Percentiles rank a stretch among this genome's conserved stretches.
Conservation (phyloP, 2,888 invertebrate species). For the Stratiomys singularior region DNA sequence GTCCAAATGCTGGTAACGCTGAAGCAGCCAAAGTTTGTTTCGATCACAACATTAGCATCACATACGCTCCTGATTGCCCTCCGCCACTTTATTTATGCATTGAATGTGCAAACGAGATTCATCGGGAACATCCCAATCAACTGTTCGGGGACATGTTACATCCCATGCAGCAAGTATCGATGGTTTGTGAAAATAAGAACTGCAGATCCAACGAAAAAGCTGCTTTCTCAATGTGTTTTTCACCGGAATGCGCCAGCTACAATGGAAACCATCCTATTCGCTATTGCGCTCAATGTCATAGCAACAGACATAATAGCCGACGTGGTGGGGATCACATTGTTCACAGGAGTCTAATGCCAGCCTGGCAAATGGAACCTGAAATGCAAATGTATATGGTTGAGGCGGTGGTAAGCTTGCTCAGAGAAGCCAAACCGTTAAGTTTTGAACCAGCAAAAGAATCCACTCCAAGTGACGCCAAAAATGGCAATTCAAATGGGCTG, state of each 20-base stretch:
- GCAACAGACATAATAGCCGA: conserved; percentile 86
- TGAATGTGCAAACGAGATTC: conserved; percentile 93
- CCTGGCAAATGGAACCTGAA: conserved; percentile 90
- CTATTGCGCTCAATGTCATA: conserved; percentile 90
- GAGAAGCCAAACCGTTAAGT: conserved; percentile 88
- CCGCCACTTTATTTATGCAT: conserved; percentile 96
- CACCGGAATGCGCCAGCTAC: conserved; percentile 94
- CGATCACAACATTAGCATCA: conserved; percentile 91
- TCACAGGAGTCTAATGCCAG: conserved; percentile 85
- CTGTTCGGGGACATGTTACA: conserved; percentile 88
- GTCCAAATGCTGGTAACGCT: conserved; percentile 86
- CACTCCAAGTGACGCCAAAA: conserved; percentile 60
- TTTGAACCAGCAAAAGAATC: conserved; percentile 71
- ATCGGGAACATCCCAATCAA: conserved; percentile 86
- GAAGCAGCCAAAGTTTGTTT: conserved; percentile 94
- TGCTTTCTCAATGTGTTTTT: conserved; percentile 95
- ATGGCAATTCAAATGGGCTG: conserved; percentile 62
- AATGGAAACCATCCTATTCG: conserved; percentile 97
- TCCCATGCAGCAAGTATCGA: conserved; percentile 94
- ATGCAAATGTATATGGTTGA: conserved; percentile 94
- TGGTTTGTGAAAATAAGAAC: conserved; percentile 97
- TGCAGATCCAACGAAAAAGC: conserved; percentile 91
- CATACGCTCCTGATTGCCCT: conserved; percentile 85
- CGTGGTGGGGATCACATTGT: conserved; percentile 91
- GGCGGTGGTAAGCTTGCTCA: conserved; percentile 89